phyloP scores from a whole-genome alignment of 2,113 vertebrate genomes.

The Pithys albifrons region DNA sequence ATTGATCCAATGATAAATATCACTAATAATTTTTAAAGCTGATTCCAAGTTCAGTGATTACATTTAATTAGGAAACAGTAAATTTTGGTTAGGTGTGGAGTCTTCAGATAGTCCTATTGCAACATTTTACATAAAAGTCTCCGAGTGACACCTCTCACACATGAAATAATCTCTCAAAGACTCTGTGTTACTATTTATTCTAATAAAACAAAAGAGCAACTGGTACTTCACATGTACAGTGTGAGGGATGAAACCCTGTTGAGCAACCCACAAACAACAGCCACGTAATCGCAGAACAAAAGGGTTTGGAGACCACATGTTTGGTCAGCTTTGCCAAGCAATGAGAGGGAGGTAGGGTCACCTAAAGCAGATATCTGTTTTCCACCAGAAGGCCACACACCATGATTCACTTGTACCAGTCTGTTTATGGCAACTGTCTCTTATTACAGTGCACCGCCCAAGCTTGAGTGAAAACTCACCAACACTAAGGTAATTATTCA shows the following conservation, averaged over 20 bases:
- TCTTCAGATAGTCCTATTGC: background rate
- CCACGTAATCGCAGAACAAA: conserved; percentile 73
- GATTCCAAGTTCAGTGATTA: background rate
- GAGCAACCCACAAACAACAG: conserved; percentile 64
- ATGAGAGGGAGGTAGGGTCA: conserved; percentile 66
- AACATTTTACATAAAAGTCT: background rate
- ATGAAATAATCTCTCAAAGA: conserved; percentile 21
- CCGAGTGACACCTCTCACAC: background rate
- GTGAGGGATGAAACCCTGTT: conserved; percentile 52
- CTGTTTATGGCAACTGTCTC: conserved; percentile 88
- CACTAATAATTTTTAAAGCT: background rate
- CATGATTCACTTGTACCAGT: conserved; percentile 66
- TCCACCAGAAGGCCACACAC: conserved; percentile 81
- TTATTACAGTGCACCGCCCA: conserved; percentile 79
- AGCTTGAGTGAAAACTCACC: conserved; percentile 79
- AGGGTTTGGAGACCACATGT: conserved; percentile 64
- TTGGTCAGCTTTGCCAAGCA: conserved; percentile 23
- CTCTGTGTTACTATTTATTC: conserved; percentile 33
- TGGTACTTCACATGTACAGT: conserved; percentile 5
- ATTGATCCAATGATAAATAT: background rate
- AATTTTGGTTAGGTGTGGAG: background rate
- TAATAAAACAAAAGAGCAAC: conserved; percentile 61
- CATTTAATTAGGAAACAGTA: background rate
- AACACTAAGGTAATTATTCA: conserved; percentile 81
- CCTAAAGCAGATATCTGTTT: conserved; percentile 79